Conservation (phyloP, 2,888 invertebrate species). For the Pristionchus maxplancki region DNA sequence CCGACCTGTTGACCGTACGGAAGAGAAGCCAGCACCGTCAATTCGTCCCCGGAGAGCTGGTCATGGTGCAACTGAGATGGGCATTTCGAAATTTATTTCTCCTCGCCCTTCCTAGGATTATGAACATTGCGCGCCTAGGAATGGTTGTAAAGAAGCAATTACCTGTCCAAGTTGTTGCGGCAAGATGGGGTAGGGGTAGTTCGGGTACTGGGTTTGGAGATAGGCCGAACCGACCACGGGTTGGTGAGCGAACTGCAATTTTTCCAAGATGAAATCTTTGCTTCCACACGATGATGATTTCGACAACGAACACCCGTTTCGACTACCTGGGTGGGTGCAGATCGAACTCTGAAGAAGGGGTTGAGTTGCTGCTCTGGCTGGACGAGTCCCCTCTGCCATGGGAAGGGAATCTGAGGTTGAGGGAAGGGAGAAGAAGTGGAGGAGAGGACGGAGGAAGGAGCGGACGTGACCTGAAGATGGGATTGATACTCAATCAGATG, state of each 20-base stretch:
- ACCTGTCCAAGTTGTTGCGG: not conserved
- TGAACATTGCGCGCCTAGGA: not conserved
- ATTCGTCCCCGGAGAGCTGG: conserved; percentile 5
- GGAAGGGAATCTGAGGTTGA: conserved; percentile 35
- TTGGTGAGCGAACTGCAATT: not conserved
- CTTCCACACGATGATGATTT: not conserved
- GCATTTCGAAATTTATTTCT: too few species aligned
- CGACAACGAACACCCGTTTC: too few species aligned
- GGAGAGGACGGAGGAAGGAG: conserved; percentile 1
- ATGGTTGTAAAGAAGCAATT: not conserved
- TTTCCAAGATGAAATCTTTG: not conserved
- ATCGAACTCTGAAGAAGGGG: not conserved
- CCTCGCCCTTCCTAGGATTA: too few species aligned
- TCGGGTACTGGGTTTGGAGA: conserved; percentile 1
- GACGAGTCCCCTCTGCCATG: not conserved
- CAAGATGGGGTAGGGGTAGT: conserved; percentile 1
- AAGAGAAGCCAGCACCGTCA: conserved; percentile 1
- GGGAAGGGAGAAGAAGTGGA: conserved; percentile 28
- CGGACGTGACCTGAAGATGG: not conserved
- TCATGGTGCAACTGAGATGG: not conserved
- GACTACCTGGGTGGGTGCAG: conserved; percentile 25
- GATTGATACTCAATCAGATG: not conserved
- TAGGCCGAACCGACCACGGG: not conserved
- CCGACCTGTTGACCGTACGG: not conserved
- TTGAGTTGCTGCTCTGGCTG: not conserved